These are phyloP conservation scores for Saccostrea echinata DNA, from an alignment of 1,140 invertebrate species.

Conservation along the genomic window DNA sequence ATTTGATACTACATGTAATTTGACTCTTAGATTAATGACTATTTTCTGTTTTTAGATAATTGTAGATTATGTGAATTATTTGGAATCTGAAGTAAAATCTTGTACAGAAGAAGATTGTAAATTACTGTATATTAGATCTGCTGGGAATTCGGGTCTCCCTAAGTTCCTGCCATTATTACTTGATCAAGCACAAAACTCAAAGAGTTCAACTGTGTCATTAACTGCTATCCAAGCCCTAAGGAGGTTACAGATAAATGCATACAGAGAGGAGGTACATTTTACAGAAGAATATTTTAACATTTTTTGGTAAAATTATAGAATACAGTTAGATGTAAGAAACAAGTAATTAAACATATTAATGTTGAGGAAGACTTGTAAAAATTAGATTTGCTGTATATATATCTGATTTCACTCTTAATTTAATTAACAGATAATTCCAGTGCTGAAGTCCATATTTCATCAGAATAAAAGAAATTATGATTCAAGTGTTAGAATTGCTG, in stretches of 20 bases:
- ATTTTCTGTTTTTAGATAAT: constrained; percentile 63
- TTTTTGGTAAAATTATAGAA: too few species aligned
- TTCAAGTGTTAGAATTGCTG: constrained; percentile 71
- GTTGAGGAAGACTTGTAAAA: too few species aligned
- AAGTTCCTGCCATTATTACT: constrained; percentile 67
- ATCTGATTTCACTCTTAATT: neutral
- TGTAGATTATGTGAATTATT: constrained; percentile 61
- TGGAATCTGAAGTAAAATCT: constrained; percentile 57
- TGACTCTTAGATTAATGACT: neutral
- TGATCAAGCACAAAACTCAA: constrained; percentile 58
- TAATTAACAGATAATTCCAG: constrained; percentile 67
- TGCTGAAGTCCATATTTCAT: constrained; percentile 73
- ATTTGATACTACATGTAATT: neutral
- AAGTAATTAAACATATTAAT: too few species aligned
- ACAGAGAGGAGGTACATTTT: neutral
- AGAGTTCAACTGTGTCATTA: constrained; percentile 63
- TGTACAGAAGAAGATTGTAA: constrained; percentile 72
- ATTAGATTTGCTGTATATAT: too few species aligned
- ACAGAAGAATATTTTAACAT: neutral
- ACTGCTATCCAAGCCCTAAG: constrained; percentile 73
- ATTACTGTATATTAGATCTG: constrained; percentile 70
- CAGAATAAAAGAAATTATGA: constrained; percentile 74
- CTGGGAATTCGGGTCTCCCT: constrained; percentile 75
- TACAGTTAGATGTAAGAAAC: too few species aligned
- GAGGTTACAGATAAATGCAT: constrained; percentile 59